Conservation (phyloP, 2,113 vertebrate species). For the Anolis carolinensis region DNA sequence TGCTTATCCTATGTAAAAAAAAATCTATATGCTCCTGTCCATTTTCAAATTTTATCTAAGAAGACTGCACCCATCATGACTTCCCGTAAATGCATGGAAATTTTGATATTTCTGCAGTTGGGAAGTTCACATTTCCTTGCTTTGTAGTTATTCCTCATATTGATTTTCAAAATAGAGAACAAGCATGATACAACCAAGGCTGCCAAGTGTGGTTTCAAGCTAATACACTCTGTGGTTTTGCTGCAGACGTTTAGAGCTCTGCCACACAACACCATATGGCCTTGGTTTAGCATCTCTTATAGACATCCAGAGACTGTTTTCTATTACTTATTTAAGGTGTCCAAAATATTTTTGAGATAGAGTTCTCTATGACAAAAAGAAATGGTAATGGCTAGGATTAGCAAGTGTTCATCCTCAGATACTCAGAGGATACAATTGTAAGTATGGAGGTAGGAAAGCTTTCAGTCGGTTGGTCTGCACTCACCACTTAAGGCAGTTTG, state of each 20-base stretch:
- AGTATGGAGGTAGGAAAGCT: neutral
- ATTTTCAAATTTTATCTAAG: neutral
- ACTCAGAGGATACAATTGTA: neutral
- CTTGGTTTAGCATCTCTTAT: neutral
- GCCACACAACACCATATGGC: neutral
- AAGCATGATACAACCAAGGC: neutral
- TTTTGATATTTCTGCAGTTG: neutral
- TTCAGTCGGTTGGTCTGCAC: too few relatives aligned
- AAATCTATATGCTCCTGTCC: neutral
- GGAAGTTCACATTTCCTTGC: constrained; percentile 1
- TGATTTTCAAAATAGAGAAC: neutral
- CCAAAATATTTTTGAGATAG: neutral
- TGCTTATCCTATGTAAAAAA: neutral
- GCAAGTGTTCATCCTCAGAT: neutral
- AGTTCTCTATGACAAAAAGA: neutral
- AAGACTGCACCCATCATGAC: neutral
- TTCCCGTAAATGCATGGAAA: neutral
- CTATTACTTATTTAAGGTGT: neutral
- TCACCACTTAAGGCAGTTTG: too few relatives aligned
- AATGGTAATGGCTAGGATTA: neutral
- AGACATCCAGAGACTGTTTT: neutral
- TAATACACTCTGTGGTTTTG: constrained; percentile 3
- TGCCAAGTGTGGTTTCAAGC: neutral
- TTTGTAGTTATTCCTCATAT: neutral
- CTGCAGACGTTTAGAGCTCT: neutral